Evolutionary conservation across 2,888 invertebrate genomes (phyloP).

Genomic region (Drosophila mulleri): DNA sequence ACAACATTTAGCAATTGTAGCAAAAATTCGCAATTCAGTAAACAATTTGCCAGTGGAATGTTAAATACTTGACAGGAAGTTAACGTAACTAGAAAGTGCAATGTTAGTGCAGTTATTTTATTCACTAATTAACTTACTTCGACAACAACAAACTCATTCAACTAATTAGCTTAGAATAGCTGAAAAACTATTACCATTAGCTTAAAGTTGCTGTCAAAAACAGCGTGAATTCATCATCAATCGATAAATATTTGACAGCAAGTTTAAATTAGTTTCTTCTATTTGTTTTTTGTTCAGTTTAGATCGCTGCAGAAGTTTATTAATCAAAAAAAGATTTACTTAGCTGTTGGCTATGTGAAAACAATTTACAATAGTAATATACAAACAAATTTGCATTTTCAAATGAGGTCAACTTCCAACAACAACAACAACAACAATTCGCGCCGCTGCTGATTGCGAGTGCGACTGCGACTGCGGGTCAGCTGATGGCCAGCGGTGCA

Average conservation of each 20-base stretch:
- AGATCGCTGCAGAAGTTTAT: background rate
- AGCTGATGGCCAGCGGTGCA: slow-evolving; percentile 34
- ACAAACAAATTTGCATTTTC: background rate
- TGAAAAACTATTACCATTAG: background rate
- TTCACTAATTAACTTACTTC: no score
- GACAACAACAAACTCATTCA: no score
- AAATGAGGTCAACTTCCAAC: slow-evolving; percentile 7
- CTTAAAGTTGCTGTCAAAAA: slow-evolving; percentile 1
- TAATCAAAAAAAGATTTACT: background rate
- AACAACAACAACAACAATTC: slow-evolving; percentile 1
- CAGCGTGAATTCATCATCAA: background rate
- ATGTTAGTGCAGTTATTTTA: background rate
- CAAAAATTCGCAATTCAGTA: background rate
- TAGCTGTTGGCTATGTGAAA: background rate
- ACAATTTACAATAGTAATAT: background rate
- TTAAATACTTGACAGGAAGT: background rate
- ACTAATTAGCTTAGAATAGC: background rate
- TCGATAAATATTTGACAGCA: background rate
- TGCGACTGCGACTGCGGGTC: slow-evolving; percentile 37
- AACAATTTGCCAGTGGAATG: background rate
- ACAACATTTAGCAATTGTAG: background rate
- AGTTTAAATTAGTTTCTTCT: background rate
- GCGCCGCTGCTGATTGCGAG: slow-evolving; percentile 2
- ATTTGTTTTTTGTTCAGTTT: background rate
- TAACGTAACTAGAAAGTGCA: background rate